Evolutionary conservation across 2,888 invertebrate species (phyloP).

Genomic region (Cremastinae sp.): DNA sequence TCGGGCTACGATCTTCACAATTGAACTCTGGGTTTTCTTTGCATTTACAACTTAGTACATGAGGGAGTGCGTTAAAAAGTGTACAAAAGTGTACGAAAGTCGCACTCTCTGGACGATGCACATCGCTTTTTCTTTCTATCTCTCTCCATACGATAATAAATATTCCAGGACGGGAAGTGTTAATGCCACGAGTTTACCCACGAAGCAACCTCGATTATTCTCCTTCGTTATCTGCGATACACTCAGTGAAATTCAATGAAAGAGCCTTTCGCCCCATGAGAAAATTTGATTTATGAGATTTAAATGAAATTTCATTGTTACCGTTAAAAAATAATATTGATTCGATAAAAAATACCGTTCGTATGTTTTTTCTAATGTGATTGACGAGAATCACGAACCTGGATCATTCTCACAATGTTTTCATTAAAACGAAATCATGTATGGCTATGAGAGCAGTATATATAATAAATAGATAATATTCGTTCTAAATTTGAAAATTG

Average conservation of each 20-base stretch:
- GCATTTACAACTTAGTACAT: background rate
- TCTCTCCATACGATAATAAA: conserved; percentile 24
- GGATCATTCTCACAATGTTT: too few relatives aligned
- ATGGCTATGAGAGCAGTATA: too few relatives aligned
- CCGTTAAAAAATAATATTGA: too few relatives aligned
- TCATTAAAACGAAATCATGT: too few relatives aligned
- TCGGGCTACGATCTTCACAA: background rate
- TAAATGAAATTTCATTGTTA: background rate
- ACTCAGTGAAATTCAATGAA: conserved; percentile 5
- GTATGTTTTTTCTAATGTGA: too few relatives aligned
- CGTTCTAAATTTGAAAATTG: too few relatives aligned
- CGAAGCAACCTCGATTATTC: conserved; percentile 46
- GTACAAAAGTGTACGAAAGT: background rate
- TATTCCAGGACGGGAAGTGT: conserved; percentile 39
- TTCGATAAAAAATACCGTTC: too few relatives aligned
- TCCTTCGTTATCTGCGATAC: conserved; percentile 26
- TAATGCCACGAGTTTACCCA: conserved; percentile 34
- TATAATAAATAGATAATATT: too few relatives aligned
- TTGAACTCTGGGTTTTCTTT: background rate
- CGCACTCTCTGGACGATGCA: conserved; percentile 37
- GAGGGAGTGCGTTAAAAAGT: background rate
- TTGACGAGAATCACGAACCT: too few relatives aligned
- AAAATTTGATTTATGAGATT: background rate
- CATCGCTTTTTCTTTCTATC: conserved; percentile 15
- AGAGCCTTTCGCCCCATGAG: background rate